A percentile compares a stretch with the other conserved stretches of the same genome.
Evolutionary conservation across 2,888 invertebrate genomes (phyloP).

Genomic region (Arge pagana): DNA sequence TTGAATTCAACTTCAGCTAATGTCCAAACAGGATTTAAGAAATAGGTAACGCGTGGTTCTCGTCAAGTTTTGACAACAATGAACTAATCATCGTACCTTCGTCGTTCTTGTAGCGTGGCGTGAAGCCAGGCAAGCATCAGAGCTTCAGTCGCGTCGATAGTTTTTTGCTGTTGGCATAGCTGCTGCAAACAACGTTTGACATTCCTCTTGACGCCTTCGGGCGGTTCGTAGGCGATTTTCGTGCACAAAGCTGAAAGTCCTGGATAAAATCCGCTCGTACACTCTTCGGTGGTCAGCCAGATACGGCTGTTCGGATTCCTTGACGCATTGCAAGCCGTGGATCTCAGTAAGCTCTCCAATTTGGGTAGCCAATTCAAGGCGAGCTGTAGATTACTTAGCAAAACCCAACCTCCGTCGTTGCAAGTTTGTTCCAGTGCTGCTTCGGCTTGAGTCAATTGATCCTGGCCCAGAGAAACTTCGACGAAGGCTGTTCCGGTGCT

Average conservation of each 20-base stretch:
- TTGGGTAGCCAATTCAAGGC: slow-evolving; percentile 54
- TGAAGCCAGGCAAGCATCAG: slow-evolving; percentile 87
- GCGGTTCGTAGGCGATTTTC: slow-evolving; percentile 55
- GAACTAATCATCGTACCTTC: slow-evolving; percentile 66
- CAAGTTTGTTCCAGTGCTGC: slow-evolving; percentile 57
- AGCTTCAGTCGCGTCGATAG: slow-evolving; percentile 59
- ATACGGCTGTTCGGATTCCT: slow-evolving; percentile 45
- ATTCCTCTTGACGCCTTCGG: slow-evolving; percentile 55
- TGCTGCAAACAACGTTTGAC: slow-evolving; percentile 49
- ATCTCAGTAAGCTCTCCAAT: slow-evolving; percentile 49
- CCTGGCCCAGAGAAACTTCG: slow-evolving; percentile 80
- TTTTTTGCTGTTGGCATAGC: slow-evolving; percentile 38
- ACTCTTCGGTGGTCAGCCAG: slow-evolving; percentile 53
- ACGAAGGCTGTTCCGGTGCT: slow-evolving; percentile 43
- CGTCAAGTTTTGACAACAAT: background rate
- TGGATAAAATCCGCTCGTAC: slow-evolving; percentile 49
- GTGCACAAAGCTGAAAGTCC: slow-evolving; percentile 50
- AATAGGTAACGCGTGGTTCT: background rate
- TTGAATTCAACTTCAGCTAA: background rate
- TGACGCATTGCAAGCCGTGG: slow-evolving; percentile 43
- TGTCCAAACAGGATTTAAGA: background rate
- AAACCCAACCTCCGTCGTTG: slow-evolving; percentile 52
- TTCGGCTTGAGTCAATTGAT: slow-evolving; percentile 66
- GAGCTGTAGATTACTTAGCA: slow-evolving; percentile 52
- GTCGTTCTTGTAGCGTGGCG: slow-evolving; percentile 87